Conservation (phyloP, 2,888 invertebrate genomes). For the Lithophane socia region DNA sequence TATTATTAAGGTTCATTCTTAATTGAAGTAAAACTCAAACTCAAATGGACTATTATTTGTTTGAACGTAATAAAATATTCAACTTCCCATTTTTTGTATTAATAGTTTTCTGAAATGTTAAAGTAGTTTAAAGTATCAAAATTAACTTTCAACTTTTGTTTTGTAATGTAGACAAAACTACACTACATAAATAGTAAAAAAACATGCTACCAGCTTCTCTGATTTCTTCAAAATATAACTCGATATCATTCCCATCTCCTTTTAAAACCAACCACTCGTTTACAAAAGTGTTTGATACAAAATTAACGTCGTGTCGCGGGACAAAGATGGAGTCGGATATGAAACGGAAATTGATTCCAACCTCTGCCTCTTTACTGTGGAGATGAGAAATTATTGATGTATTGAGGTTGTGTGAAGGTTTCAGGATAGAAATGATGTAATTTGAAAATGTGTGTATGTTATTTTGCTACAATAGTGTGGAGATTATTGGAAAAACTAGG, state of each 20-base stretch:
- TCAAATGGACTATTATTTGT: too few relatives aligned
- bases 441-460: constrained; percentile 2
- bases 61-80: background rate
- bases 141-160: too few relatives aligned
- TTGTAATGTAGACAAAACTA: too few relatives aligned
- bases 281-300: constrained; percentile 33
- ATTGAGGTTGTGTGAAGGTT: constrained; percentile 35
- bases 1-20: too few relatives aligned
- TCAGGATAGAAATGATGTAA: constrained; percentile 22
- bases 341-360: constrained; percentile 62
- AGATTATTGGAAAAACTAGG: background rate
- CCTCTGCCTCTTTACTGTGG: constrained; percentile 49
- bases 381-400: constrained; percentile 63
- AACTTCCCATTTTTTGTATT: background rate
- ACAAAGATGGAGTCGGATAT: constrained; percentile 58
- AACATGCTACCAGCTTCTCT: background rate
- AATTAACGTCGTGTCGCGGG: constrained; percentile 21
- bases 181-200: too few relatives aligned
- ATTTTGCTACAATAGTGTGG: background rate
- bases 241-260: background rate
- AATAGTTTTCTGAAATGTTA: background rate
- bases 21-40: too few relatives aligned
- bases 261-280: background rate
- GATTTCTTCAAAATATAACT: constrained; percentile 4
- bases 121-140: background rate